Base-by-base conservation (phyloP, 2,888 invertebrate species). In the Caenorhabditis imperialis region DNA sequence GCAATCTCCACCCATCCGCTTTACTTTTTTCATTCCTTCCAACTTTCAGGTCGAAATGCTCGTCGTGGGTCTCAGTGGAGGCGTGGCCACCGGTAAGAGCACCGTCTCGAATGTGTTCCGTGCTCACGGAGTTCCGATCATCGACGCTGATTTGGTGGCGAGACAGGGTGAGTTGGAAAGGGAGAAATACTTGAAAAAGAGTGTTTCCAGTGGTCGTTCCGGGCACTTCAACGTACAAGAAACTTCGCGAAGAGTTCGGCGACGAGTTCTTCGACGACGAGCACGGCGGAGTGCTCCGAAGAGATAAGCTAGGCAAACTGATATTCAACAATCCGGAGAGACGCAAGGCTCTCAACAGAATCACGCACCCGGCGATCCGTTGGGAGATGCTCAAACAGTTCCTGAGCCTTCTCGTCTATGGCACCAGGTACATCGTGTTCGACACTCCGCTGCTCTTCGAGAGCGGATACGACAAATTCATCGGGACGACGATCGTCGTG, bases 401-500 rank as follows among this genome's bases (percentile, higher is more conserved):
- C 18, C 47, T 84, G 27, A 69, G 62, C 45, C 55, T 76, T 25
- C 67, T 84, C 14, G 12, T 86, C 30, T 62, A 67, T 12, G 78
- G 83, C 14, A 71, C 75, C 37, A 57, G 54, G 22, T 77, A 81
- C 42, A 70, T 85, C 16, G 82, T 86, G 1, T 77, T 86, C 58
- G 86, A 86, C 51, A 81, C 85, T 18, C 86, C 86, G 7, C 62
- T 86, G 16, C 77, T 86, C 2, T 86, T 84, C 63, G 86, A 86
- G 44, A 78, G 63, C 42, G 82, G 78, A 38, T 84, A 77, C 51
- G 77, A 86, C 53, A 75, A 81, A 40, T 74, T 79, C 40, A 58
- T 86, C 14, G 69, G 74, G 22, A 83, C 77, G n/a, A 81, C 79
- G 12, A 78, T 86, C 51, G 85, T 86, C 8, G 83, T 86, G 10